Evolutionary conservation across 2,113 vertebrate genomes (phyloP).

Genomic region (Callipepla squamata): DNA sequence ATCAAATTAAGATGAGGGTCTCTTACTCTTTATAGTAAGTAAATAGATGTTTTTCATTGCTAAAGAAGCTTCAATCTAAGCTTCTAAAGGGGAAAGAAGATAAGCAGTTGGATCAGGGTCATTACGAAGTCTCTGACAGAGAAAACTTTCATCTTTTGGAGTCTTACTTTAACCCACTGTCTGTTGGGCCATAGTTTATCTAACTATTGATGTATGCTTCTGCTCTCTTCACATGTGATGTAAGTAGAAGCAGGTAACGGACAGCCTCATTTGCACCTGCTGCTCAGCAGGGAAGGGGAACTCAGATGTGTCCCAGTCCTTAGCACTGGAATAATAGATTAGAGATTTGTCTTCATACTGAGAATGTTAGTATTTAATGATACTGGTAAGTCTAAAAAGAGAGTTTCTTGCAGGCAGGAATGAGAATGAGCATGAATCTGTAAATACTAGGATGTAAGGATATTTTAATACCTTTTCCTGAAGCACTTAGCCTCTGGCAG

Average conservation of each 20-base stretch:
- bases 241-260: too few relatives aligned
- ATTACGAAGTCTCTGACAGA: not conserved
- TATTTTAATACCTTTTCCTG: not conserved
- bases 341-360: not conserved
- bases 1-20: slow-evolving; percentile 14
- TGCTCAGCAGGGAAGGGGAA: not conserved
- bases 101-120: not conserved
- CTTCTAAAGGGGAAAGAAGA: not conserved
- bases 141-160: not conserved
- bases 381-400: not conserved
- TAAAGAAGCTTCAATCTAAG: not conserved
- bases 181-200: not conserved
- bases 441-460: not conserved
- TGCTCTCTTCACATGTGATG: rapidly evolving
- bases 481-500: not conserved
- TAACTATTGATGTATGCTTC: not conserved
- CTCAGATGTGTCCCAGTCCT: not conserved
- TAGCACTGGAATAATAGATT: not conserved
- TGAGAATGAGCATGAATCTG: not conserved
- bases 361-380: not conserved
- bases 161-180: too few relatives aligned
- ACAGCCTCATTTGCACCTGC: too few relatives aligned
- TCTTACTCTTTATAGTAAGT: not conserved
- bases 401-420: not conserved
- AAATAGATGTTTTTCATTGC: not conserved